Base-by-base conservation (phyloP, 2,888 invertebrate genomes). In the Ischnus inquisitorius region DNA sequence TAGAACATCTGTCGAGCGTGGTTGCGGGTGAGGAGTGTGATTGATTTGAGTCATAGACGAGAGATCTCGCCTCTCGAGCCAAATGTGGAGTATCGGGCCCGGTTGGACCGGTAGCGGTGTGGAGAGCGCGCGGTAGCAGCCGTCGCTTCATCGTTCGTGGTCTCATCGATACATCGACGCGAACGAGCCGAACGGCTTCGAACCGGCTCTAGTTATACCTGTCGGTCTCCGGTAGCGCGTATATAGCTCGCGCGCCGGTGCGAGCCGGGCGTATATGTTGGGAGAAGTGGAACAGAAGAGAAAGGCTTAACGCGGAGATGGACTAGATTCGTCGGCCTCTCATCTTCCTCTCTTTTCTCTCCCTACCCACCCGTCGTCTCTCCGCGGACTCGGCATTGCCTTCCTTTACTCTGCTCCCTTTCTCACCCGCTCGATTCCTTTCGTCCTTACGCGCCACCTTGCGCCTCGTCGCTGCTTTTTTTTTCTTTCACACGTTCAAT, bases 261-360 rank as follows among this genome's bases (percentile, higher is more conserved):
- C 28, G 65, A 71, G 65, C 69, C 64, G 79, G 79, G 82, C 75
- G 82, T 80, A 60, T 75, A 76, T 46, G 77, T 72, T 76, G 74
- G 87, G 90, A 89, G 89, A 93, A 93, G 93, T 93, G 92, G 93
- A 92, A 93, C 93, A 93, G 90, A 93, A 93, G 93, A 93, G 93
- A 93, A 93, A 93, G 93, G 93, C 90, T 82, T 85, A 74, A 89
- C 88, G 87, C 89, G 89, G 91, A 92, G 92, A 92, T 93, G 93
- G 92, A 93, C 93, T 93, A 93, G 93, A 93, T 93, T 93, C 88
- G 85, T 83, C 88, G 88, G 89, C 88, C 88, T 90, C 87, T 88
- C 88, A 86, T 87, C 88, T 86, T 81, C 83, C 81, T 87, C 87
- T 86, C 81, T 85, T 82, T 84, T 87, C 86, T 87, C 86, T 83